phyloP scores from a whole-genome alignment of 2,888 invertebrate genomes.

The Carterocephalus palaemon region DNA sequence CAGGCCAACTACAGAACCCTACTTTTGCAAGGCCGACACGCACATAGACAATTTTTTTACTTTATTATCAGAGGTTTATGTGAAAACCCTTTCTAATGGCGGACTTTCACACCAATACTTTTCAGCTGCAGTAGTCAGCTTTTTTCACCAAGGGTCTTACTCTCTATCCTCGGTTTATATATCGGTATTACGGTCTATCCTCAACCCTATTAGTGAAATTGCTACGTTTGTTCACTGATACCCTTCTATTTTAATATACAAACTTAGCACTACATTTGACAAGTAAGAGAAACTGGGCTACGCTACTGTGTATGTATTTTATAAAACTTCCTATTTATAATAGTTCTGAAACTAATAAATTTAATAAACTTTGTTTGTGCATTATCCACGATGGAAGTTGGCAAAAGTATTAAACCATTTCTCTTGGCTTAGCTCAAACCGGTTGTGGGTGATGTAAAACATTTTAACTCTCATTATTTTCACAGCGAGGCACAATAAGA shows the following conservation, averaged over 20 bases:
- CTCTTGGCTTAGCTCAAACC: slow-evolving; percentile 42
- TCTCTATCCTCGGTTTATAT: no score
- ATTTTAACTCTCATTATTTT: slow-evolving; percentile 56
- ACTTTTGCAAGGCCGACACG: no score
- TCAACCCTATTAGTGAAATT: slow-evolving; percentile 37
- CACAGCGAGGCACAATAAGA: slow-evolving; percentile 41
- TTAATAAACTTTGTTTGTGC: no score
- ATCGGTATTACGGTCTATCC: slow-evolving; percentile 33
- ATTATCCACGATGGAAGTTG: background rate
- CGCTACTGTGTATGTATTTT: slow-evolving; percentile 15
- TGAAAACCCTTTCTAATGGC: slow-evolving; percentile 39
- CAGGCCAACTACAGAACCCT: no score
- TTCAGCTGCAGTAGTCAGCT: slow-evolving; percentile 28
- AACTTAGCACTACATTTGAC: slow-evolving; percentile 27
- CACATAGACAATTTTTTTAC: no score
- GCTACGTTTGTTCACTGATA: slow-evolving; percentile 31
- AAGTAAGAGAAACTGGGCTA: slow-evolving; percentile 23
- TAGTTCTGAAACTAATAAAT: no score
- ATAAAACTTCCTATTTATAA: slow-evolving; percentile 4
- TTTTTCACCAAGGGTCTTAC: slow-evolving; percentile 27
- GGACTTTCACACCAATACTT: slow-evolving; percentile 14
- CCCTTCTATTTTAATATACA: slow-evolving; percentile 29
- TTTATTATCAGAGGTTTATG: slow-evolving; percentile 57
- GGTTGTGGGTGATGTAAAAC: slow-evolving; percentile 53
- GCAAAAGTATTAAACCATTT: background rate